phyloP scores from a whole-genome alignment of 2,888 invertebrate species.

The Scaeva pyrastri region DNA sequence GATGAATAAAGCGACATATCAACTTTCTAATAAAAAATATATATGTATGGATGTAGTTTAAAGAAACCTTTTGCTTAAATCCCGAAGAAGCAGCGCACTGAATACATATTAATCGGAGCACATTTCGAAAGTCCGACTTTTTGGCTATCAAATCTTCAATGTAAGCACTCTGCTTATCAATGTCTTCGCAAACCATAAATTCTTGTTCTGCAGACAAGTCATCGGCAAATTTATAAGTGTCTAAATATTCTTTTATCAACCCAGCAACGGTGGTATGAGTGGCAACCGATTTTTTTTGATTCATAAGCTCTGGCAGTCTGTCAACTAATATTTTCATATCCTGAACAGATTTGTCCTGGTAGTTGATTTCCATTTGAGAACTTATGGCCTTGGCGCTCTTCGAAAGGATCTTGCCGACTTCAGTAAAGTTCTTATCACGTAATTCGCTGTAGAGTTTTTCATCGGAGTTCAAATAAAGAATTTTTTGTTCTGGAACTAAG shows the following conservation, averaged over 20 bases:
- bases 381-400: slow-evolving; percentile 94
- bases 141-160: slow-evolving; percentile 97
- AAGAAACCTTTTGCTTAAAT: slow-evolving; percentile 94
- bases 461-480: slow-evolving; percentile 93
- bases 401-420: slow-evolving; percentile 93
- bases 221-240: slow-evolving; percentile 90
- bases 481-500: slow-evolving; percentile 87
- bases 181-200: slow-evolving; percentile 95
- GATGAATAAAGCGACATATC: too few species aligned
- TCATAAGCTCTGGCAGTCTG: slow-evolving; percentile 93
- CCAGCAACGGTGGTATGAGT: slow-evolving; percentile 97
- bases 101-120: slow-evolving; percentile 95
- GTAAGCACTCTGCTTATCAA: slow-evolving; percentile 93
- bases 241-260: slow-evolving; percentile 93
- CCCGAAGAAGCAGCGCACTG: slow-evolving; percentile 97
- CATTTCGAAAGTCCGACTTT: slow-evolving; percentile 91
- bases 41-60: too few species aligned
- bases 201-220: slow-evolving; percentile 94
- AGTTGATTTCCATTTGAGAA: slow-evolving; percentile 92
- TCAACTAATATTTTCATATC: slow-evolving; percentile 97
- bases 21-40: too few species aligned
- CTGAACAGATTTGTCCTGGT: slow-evolving; percentile 94
- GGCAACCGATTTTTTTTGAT: slow-evolving; percentile 93
- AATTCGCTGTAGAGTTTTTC: slow-evolving; percentile 95
- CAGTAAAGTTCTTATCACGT: slow-evolving; percentile 96